Conservation (phyloP, 2,797 vertebrate genomes). For the Pangasius mekongensis region DNA sequence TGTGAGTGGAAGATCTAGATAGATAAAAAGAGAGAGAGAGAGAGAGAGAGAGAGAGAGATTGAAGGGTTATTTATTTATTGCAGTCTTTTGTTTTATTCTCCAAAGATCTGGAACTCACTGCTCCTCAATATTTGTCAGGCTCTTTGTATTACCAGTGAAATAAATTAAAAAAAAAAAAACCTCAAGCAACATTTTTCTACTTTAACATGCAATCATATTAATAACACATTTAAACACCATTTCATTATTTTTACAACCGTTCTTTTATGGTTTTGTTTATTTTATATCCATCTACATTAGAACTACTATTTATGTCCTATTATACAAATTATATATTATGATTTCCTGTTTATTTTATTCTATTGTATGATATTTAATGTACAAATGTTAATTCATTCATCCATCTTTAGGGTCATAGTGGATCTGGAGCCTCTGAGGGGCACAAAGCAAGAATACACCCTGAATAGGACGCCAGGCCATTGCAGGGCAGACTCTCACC, state of each 20-base stretch:
- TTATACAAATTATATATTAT: background rate
- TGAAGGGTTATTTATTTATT: slow-evolving; percentile 24
- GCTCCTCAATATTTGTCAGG: background rate
- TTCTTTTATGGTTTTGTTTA: background rate
- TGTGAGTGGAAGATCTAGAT: slow-evolving; percentile 19
- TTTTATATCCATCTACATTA: background rate
- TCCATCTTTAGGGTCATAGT: background rate
- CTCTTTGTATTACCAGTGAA: slow-evolving; percentile 8
- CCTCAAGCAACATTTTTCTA: background rate
- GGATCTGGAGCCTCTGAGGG: background rate
- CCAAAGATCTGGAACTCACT: slow-evolving; percentile 16
- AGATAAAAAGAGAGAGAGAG: background rate
- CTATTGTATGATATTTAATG: too few species aligned
- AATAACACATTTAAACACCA: background rate
- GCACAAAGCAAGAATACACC: background rate
- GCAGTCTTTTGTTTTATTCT: background rate
- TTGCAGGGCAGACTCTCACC: background rate
- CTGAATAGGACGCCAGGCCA: background rate
- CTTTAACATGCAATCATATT: background rate
- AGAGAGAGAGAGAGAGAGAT: slow-evolving; percentile 2
- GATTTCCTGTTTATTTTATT: background rate
- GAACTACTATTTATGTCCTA: background rate
- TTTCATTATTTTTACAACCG: background rate
- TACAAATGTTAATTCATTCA: background rate
- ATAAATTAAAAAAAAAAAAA: background rate